Conservation (phyloP, 2,888 invertebrate genomes). For the Drosophila nr. medialis region DNA sequence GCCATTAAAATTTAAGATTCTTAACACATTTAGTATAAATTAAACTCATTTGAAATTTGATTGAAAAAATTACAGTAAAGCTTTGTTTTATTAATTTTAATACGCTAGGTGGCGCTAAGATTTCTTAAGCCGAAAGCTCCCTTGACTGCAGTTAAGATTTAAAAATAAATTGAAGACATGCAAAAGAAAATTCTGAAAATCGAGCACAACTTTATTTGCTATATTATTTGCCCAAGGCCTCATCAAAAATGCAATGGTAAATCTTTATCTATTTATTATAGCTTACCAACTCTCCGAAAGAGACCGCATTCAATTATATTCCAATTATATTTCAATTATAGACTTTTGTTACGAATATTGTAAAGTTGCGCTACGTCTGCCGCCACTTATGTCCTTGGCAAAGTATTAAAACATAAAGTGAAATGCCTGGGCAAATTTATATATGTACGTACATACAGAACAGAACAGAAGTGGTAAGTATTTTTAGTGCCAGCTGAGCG, state of each 20-base stretch:
- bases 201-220: neutral
- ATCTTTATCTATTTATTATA: slow-evolving; percentile 1
- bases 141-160: slow-evolving; percentile 15
- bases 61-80: slow-evolving; percentile 3
- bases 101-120: slow-evolving; percentile 36
- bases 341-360: slow-evolving; percentile 35
- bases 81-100: neutral
- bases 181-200: neutral
- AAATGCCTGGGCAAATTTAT: slow-evolving; percentile 24
- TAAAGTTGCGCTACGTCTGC: slow-evolving; percentile 36
- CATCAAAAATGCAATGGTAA: neutral
- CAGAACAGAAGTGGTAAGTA: slow-evolving; percentile 23
- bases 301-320: slow-evolving; percentile 62
- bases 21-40: neutral
- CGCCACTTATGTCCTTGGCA: slow-evolving; percentile 55
- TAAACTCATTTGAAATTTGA: neutral
- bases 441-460: slow-evolving; percentile 23
- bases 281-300: slow-evolving; percentile 5
- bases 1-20: neutral
- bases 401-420: slow-evolving; percentile 57
- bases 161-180: slow-evolving; percentile 4
- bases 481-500: slow-evolving; percentile 69
- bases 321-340: slow-evolving; percentile 72
- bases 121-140: slow-evolving; percentile 17
- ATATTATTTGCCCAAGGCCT: neutral